These are phyloP conservation scores for Hybognathus amarus DNA, from an alignment of 2,797 vertebrate genomes.

Conservation along the genomic window DNA sequence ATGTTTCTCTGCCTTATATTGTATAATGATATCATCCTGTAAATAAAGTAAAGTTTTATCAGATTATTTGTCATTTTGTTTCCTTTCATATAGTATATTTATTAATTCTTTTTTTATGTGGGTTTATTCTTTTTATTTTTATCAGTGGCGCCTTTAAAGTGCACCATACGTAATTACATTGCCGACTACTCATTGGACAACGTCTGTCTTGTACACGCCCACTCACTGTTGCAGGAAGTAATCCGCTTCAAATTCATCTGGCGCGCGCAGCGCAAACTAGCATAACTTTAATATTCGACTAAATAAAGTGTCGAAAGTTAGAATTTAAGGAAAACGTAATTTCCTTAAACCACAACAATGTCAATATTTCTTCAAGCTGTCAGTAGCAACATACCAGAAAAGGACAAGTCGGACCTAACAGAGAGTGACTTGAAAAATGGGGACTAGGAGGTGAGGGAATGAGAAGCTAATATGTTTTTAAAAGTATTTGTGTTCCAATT, in stretches of 20 bases:
- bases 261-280: background rate
- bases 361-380: conserved; percentile 64
- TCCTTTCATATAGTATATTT: no score
- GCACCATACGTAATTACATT: background rate
- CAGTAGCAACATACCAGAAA: conserved; percentile 55
- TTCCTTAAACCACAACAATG: conserved; percentile 68
- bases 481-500: no score
- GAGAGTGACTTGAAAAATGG: conserved; percentile 72
- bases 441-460: conserved; percentile 73
- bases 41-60: conserved; percentile 37
- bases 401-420: conserved; percentile 59
- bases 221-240: conserved; percentile 38
- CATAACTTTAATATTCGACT: background rate
- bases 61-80: background rate
- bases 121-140: background rate
- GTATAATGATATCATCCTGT: background rate
- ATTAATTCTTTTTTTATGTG: background rate
- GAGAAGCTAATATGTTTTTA: background rate
- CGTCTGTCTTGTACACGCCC: conserved; percentile 2
- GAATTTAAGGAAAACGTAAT: background rate
- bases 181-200: conserved; percentile 6
- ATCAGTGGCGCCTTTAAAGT: conserved; percentile 10
- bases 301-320: background rate
- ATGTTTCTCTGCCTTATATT: background rate
- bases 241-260: background rate